A percentile compares a stretch with the other conserved stretches of the same genome.
Conservation (phyloP, 2,888 invertebrate genomes). For the Rotaria socialis region DNA sequence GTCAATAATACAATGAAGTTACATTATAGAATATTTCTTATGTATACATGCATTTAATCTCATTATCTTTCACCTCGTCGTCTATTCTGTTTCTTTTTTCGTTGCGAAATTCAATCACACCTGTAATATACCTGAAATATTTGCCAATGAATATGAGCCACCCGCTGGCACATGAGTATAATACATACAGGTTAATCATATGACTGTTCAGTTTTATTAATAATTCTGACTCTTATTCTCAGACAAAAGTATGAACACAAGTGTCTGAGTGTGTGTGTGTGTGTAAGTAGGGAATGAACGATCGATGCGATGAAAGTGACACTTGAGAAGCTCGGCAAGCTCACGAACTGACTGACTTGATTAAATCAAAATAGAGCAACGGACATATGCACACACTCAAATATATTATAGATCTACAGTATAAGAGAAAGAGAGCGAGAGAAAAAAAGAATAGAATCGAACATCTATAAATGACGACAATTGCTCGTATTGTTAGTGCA, state of each 20-base stretch:
- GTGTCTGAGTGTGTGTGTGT: neutral
- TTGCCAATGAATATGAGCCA: neutral
- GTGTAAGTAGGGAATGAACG: neutral
- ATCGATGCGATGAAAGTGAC: slow-evolving; percentile 3
- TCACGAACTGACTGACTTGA: neutral
- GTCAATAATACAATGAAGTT: neutral
- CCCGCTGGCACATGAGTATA: neutral
- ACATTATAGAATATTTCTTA: neutral
- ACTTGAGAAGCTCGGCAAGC: slow-evolving; percentile 15
- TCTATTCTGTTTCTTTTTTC: neutral
- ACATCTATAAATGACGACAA: slow-evolving; percentile 16
- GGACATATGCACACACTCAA: neutral
- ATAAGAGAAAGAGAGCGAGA: neutral
- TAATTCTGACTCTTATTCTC: neutral
- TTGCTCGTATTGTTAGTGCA: neutral
- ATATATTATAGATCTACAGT: neutral
- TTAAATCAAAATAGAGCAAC: neutral
- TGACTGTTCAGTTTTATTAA: neutral
- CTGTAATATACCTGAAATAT: neutral
- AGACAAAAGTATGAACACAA: neutral
- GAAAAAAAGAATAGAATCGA: neutral
- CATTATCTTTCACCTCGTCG: neutral
- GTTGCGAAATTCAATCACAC: neutral
- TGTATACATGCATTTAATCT: neutral
- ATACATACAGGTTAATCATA: neutral